Evolutionary conservation across 2,113 vertebrate species (phyloP), one percentile per base, ranked within the genome.

Genomic region (Synodontis membranacea): DNA sequence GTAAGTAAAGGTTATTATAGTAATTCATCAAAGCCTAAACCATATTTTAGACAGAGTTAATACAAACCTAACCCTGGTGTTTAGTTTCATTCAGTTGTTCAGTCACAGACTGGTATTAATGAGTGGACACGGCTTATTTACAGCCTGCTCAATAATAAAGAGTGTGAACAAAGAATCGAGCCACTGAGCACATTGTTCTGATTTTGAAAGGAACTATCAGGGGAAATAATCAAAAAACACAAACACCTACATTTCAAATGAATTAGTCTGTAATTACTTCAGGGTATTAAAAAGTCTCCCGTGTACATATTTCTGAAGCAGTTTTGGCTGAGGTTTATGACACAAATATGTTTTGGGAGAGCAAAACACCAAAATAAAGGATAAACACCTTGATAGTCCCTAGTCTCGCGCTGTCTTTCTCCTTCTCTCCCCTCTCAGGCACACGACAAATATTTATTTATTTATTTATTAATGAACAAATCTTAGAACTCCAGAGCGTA

Each of bases 191-290:
- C 92, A 94, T 95, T 95, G 95, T 95, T 87, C 87, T 92, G 88
- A 39, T 46, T 92, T 93, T 94, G 93, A 93, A 95, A 95, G 91
- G 94, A 92, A 90, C 91, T 86, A 92, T 93, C 95, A 39, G 80
- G 95, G 95, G 95, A 94, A 95, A 95, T 95, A 92, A 94, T 89
- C 86, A 93, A 91, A 91, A 87, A 91, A 90, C 93, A 93, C 92
- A 93, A 94, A 92, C 87, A 92, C 92, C 88, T 85, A 92, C 90
- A 90, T 93, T 89, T 88, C 66, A 90, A 85, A 89, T 85, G 88
- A 90, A 92, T 88, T 92, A 89, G 72, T 86, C 88, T 88, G 85
- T 95, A 95, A 95, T 95, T 94, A 92, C 94, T 92, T 93, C 90
- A 91, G 95, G 94, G 94, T 92, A 92, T 92, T 46, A 89, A 89